phyloP scores from a whole-genome alignment of 2,888 invertebrate genomes.

The Nasonia oneida region DNA sequence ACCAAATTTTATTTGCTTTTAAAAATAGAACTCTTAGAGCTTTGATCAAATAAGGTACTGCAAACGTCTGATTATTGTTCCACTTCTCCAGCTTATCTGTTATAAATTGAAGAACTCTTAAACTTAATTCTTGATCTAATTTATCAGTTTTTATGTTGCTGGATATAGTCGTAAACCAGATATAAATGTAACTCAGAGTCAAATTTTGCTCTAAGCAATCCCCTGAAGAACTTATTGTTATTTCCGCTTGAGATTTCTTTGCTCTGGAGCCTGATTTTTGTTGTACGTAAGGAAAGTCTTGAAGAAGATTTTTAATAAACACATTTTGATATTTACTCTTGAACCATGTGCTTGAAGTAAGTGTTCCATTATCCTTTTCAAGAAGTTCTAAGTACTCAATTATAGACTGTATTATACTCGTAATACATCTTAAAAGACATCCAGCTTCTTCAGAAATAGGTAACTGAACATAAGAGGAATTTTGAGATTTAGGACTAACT shows the following conservation, averaged over 20 bases:
- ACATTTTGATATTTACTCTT: conserved; percentile 80
- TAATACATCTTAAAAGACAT: conserved; percentile 82
- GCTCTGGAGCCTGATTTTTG: conserved; percentile 65
- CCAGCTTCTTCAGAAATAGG: conserved; percentile 84
- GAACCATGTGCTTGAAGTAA: conserved; percentile 78
- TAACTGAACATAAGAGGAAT: conserved; percentile 79
- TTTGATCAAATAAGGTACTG: conserved; percentile 68
- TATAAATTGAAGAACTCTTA: conserved; percentile 80
- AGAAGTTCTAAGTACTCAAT: conserved; percentile 79
- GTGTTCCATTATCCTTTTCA: conserved; percentile 63
- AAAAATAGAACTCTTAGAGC: conserved; percentile 71
- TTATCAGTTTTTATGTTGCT: conserved; percentile 79
- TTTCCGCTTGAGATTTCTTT: conserved; percentile 70
- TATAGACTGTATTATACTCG: conserved; percentile 84
- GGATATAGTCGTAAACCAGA: conserved; percentile 79
- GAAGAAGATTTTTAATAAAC: conserved; percentile 82
- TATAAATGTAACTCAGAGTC: conserved; percentile 78
- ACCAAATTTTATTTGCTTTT: conserved; percentile 71
- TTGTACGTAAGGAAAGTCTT: conserved; percentile 81
- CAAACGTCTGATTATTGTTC: conserved; percentile 64
- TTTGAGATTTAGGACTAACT: conserved; percentile 82
- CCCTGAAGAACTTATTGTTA: conserved; percentile 76
- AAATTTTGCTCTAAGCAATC: conserved; percentile 82
- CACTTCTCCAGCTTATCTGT: conserved; percentile 71
- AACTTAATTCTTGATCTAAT: conserved; percentile 74